Base-by-base conservation (phyloP, 2,888 invertebrate species). In the Nycteola revayana region DNA sequence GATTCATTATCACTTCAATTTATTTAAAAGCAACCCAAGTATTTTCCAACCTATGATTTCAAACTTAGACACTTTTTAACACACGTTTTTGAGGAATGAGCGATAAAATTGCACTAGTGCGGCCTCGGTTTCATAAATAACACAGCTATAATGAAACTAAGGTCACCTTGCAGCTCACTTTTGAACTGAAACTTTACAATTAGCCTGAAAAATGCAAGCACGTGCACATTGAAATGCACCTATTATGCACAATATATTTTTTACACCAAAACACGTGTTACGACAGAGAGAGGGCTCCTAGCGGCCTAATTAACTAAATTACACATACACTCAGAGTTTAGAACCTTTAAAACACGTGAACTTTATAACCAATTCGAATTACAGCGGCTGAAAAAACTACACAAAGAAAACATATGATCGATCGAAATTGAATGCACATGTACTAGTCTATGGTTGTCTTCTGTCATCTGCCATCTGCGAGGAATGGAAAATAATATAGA, bases 381-480 rank as follows among this genome's bases (percentile, higher is more conserved):
- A 80, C 83, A 85, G 84, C 80, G 79, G 83, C 85, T 85, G 83
- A 85, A 82, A 85, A 84, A 85, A 78, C 81, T 82, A 85, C 83
- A 88, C 87, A 87, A 88, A 87, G 88, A 88, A 88, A 88, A 88
- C 88, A 88, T 88, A 87, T 88, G 88, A 88, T 88, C 88, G 88
- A 88, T 88, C 78, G 86, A 77, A 79, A 71, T 73, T 81, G 76
- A 82, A 82, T 86, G 87, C 87, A 88, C 86, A 87, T 86, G 87
- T 76, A 77, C 42, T 81, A 69, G 74, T 85, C 83, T 81, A 78
- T 82, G 79, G 68, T 57, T 66, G 62, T 62, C 73, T 59, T 36
- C 66, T 63, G 69, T 71, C 68, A 71, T 49, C 38, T 42, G 42
- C 37, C n/a, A n/a, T 5, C 38, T 42, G 42, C 37, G 42, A 59